These are phyloP conservation scores for Margarornis squamiger DNA, from an alignment of 2,797 vertebrate genomes.

Conservation along the genomic window DNA sequence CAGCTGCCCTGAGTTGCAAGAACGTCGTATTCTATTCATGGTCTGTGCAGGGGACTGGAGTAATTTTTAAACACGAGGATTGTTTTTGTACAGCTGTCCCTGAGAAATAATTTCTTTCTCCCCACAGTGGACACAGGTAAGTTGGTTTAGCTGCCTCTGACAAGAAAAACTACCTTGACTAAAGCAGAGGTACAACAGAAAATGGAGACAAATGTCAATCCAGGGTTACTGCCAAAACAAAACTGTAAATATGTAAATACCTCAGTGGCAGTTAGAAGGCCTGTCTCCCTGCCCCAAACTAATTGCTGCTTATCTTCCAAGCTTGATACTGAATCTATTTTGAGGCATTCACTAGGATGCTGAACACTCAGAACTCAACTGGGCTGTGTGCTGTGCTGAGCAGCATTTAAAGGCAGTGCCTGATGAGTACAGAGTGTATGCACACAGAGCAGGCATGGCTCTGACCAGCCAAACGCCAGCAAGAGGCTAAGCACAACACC, in stretches of 20 bases:
- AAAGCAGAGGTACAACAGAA: neutral
- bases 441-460: neutral
- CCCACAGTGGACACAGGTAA: fast-evolving
- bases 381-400: neutral
- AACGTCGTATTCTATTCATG: fast-evolving
- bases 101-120: neutral
- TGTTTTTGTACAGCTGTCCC: neutral
- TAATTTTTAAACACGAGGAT: neutral
- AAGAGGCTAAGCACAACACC: neutral
- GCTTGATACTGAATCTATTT: neutral
- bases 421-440: neutral
- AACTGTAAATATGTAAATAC: neutral
- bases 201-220: neutral
- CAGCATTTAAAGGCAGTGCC: neutral
- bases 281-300: fast-evolving
- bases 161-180: neutral
- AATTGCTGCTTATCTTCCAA: neutral
- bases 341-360: neutral
- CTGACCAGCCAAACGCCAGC: too few relatives aligned
- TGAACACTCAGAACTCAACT: fast-evolving
- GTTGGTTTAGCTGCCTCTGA: neutral
- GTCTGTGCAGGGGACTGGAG: fast-evolving
- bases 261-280: neutral
- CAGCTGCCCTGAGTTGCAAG: neutral
- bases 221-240: neutral